These are phyloP conservation scores for Nephotettix cincticeps DNA, from an alignment of 1,140 invertebrate species.

Conservation along the genomic window DNA sequence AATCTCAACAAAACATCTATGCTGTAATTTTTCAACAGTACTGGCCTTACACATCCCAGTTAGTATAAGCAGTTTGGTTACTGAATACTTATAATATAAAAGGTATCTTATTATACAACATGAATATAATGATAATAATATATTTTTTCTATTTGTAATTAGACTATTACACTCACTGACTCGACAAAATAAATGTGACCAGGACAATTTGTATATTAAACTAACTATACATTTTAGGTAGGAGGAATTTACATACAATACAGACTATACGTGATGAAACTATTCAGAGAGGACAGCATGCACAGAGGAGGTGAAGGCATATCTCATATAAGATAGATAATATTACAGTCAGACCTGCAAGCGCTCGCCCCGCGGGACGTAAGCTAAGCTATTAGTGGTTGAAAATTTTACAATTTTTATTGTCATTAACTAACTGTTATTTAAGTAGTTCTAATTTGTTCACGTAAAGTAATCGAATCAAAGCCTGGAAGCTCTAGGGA, in stretches of 20 bases:
- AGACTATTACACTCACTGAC: not conserved
- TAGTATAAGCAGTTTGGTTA: conserved; percentile 9
- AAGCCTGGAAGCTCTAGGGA: conserved; percentile 16
- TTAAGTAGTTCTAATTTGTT: conserved; percentile 1
- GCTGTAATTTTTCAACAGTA: too few relatives aligned
- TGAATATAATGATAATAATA: conserved; percentile 15
- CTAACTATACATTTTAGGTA: conserved; percentile 1
- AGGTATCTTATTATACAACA: conserved; percentile 15
- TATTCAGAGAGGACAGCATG: not conserved
- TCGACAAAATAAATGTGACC: not conserved
- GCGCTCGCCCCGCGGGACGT: not conserved
- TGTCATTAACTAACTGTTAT: conserved; percentile 3
- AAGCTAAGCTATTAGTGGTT: not conserved
- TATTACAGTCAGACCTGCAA: not conserved
- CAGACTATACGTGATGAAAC: not conserved
- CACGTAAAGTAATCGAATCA: not conserved
- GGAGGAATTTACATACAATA: not conserved
- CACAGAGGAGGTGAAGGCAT: not conserved
- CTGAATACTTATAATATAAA: conserved; percentile 7
- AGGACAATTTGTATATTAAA: not conserved
- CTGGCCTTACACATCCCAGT: not conserved
- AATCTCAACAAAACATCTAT: too few relatives aligned
- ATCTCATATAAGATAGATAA: not conserved
- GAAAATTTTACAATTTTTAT: conserved; percentile 7
- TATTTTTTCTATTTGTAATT: not conserved